phyloP scores from a whole-genome alignment of 1,140 invertebrate species.

The Aphelinus certus region DNA sequence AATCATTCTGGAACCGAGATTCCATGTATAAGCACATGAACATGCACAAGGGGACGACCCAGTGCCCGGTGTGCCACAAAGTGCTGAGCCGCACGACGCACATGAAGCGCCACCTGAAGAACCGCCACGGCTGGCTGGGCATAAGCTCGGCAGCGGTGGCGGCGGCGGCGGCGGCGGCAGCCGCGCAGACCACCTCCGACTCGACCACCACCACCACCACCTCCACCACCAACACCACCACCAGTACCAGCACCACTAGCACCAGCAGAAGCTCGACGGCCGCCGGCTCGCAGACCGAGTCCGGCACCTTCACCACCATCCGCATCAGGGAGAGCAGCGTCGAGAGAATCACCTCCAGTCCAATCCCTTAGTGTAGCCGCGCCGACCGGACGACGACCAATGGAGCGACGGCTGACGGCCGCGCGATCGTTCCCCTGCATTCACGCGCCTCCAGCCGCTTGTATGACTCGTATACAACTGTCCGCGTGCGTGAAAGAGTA shows the following conservation, averaged over 20 bases:
- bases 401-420: background rate
- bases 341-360: constrained; percentile 66
- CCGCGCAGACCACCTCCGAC: constrained; percentile 26
- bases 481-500: constrained; percentile 12
- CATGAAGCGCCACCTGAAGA: constrained; percentile 66
- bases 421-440: constrained; percentile 48
- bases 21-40: constrained; percentile 69
- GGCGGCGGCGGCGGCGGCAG: constrained; percentile 28
- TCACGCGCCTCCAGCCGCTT: constrained; percentile 60
- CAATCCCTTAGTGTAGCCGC: constrained; percentile 60
- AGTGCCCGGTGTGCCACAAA: constrained; percentile 67
- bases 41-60: constrained; percentile 67
- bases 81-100: constrained; percentile 65
- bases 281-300: constrained; percentile 49
- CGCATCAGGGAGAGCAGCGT: constrained; percentile 64
- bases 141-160: constrained; percentile 45
- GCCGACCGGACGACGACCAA: background rate
- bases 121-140: constrained; percentile 63
- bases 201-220: constrained; percentile 22
- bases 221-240: background rate
- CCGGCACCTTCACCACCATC: constrained; percentile 61
- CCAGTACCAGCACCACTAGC: background rate
- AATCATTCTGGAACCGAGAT: constrained; percentile 67
- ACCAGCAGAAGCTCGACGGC: constrained; percentile 42
- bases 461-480: constrained; percentile 44